Conservation (phyloP, 2,888 invertebrate species). For the Dexiosoma caninum region DNA sequence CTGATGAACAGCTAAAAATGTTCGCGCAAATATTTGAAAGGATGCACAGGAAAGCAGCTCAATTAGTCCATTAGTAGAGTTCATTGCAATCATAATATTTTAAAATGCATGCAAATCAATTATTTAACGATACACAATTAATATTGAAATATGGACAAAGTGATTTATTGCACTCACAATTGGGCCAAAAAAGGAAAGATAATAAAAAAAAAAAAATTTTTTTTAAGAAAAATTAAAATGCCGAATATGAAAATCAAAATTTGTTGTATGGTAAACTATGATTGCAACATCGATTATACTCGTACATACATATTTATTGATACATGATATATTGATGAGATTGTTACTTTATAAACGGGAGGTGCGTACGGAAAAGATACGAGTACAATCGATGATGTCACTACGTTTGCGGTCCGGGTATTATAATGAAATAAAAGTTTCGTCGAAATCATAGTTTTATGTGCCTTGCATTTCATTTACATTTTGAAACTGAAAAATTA, state of each 20-base stretch:
- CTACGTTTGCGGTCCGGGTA: no score
- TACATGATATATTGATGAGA: no score
- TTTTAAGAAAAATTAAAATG: background rate
- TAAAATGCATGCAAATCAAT: constrained; percentile 39
- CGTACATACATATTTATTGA: constrained; percentile 10
- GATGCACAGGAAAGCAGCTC: constrained; percentile 8
- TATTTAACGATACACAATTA: constrained; percentile 43
- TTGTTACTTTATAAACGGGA: no score
- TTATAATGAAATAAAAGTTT: no score
- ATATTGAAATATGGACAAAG: constrained; percentile 23
- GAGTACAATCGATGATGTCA: no score
- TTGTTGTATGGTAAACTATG: background rate
- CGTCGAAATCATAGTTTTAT: no score
- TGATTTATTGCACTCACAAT: constrained; percentile 25
- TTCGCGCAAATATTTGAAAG: background rate
- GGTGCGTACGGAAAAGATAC: no score
- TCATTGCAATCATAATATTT: constrained; percentile 28
- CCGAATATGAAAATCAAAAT: constrained; percentile 3
- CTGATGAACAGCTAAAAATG: background rate
- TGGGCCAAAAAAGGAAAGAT: background rate
- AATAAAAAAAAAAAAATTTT: constrained; percentile 1
- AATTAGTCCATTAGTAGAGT: constrained; percentile 44
- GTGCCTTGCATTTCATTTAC: no score
- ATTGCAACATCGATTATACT: background rate
- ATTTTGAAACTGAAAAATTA: no score